A percentile compares a stretch with the other conserved stretches of the same genome.
These are phyloP conservation scores for Phalangium opilio DNA, from an alignment of 2,888 invertebrate genomes.

Conservation along the genomic window DNA sequence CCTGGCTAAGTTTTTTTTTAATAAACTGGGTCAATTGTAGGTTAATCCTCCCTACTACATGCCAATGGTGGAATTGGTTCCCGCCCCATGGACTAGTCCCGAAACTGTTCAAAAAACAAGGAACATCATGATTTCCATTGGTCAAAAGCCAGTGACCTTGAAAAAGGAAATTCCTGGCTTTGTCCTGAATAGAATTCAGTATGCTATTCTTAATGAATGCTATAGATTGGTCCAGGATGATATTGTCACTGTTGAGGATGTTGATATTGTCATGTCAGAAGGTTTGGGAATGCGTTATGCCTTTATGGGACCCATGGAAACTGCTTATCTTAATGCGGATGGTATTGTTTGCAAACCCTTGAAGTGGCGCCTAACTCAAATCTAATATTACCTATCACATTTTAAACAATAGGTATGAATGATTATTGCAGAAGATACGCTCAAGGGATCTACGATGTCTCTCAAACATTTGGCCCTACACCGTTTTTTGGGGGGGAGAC, in stretches of 20 bases:
- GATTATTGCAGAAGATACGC: constrained; percentile 47
- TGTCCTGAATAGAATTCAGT: constrained; percentile 86
- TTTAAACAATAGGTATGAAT: constrained; percentile 36
- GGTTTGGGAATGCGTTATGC: constrained; percentile 91
- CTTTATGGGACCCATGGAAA: constrained; percentile 84
- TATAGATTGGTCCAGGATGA: constrained; percentile 58
- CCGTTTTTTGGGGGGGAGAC: constrained; percentile 55
- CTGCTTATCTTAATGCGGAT: constrained; percentile 85
- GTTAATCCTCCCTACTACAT: constrained; percentile 95
- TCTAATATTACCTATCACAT: neutral
- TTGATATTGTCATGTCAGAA: constrained; percentile 84
- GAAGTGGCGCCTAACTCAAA: neutral
- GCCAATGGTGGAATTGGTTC: constrained; percentile 82
- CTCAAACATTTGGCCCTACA: constrained; percentile 55
- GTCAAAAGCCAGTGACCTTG: constrained; percentile 76
- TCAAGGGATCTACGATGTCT: constrained; percentile 44
- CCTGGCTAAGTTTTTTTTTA: too few relatives aligned
- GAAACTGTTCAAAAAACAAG: constrained; percentile 57
- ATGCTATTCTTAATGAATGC: constrained; percentile 79
- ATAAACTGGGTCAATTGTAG: too few relatives aligned
- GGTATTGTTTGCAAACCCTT: constrained; percentile 35
- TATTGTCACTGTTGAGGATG: constrained; percentile 51
- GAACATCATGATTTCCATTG: constrained; percentile 66
- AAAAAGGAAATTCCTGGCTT: constrained; percentile 80
- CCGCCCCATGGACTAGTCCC: constrained; percentile 79